Evolutionary conservation across 2,113 vertebrate species (phyloP), one percentile per base, ranked within the genome.

Genomic region (Thunnus thynnus): DNA sequence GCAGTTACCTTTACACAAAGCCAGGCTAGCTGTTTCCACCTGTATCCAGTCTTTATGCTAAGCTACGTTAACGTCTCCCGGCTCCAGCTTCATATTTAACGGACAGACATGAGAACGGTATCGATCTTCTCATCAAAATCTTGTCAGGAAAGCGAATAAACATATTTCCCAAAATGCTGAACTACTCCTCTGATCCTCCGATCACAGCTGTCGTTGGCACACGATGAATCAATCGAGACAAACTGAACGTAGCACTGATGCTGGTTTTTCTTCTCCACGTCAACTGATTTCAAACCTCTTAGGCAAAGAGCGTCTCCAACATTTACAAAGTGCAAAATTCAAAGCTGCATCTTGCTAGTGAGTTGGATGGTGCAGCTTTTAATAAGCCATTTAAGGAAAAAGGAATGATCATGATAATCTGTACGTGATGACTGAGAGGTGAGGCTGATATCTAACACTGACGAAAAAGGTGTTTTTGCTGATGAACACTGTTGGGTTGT

Each of bases 271-370:
- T 84, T 17, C 76, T 61, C 56, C 66, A 20, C 62, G 0, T 63
- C 66, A 22, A 32, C 57, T 51, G 60, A 51, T 58, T 73, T 64
- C 72, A 64, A 58, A 68, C 66, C 17, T 60, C 51, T 80, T 2
- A 63, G 51, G 48, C 46, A 60, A 18, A 32, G 58, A 71, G 66
- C 16, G 3, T 65, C 76, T 65, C 61, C 62, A 25, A 82, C 82
- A 16, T 80, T 70, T 72, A 80, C 61, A 88, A 86, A 86, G 91
- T 90, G 89, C 86, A 86, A 75, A 76, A 83, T 51, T 60, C 50
- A 80, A 78, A 82, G 70, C 78, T 76, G 70, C 55, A 12, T 58
- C n/a, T 62, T 3, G 46, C 72, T 76, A 13, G 3, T 8, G 41
- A 64, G 41, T 41, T 10, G 36, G 48, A 65, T 13, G 52, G 6